Conservation (phyloP, 2,113 vertebrate genomes). For the Hippocampus abdominalis region DNA sequence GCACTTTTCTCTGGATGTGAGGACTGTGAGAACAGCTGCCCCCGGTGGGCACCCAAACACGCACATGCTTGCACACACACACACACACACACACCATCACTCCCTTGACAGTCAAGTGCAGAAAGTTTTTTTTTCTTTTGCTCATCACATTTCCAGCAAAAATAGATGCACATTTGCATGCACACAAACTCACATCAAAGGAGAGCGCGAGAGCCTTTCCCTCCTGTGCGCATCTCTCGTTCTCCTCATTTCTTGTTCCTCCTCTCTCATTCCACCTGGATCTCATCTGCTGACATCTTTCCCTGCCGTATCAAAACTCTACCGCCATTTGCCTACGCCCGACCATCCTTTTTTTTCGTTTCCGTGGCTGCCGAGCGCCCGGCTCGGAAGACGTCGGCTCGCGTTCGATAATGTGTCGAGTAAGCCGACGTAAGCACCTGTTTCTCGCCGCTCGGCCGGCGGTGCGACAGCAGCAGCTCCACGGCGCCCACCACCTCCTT, state of each 20-base stretch:
- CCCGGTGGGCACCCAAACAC: background rate
- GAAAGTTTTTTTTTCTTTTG: background rate
- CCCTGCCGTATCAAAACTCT: background rate
- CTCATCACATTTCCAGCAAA: background rate
- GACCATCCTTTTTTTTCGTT: background rate
- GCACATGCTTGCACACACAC: slow-evolving; percentile 8
- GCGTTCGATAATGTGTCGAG: too few species aligned
- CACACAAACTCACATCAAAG: slow-evolving; percentile 32
- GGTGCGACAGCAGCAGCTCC: slow-evolving; percentile 90
- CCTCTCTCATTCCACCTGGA: background rate
- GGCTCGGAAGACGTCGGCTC: background rate
- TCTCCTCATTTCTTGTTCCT: background rate
- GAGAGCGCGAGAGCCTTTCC: slow-evolving; percentile 11
- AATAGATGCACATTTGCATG: background rate
- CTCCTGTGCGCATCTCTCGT: slow-evolving; percentile 20
- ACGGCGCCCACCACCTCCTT: slow-evolving; percentile 98
- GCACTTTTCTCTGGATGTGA: slow-evolving; percentile 3
- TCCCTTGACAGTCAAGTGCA: slow-evolving; percentile 6
- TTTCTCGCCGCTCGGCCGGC: slow-evolving; percentile 86
- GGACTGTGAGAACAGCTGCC: slow-evolving; percentile 35
- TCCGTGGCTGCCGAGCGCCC: background rate
- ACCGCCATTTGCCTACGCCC: background rate
- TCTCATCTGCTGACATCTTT: background rate
- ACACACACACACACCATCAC: slow-evolving; percentile 18
- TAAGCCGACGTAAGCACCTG: slow-evolving; percentile 55